phyloP scores from a whole-genome alignment of 2,888 invertebrate genomes.

The Hemistola chrysoprasaria region DNA sequence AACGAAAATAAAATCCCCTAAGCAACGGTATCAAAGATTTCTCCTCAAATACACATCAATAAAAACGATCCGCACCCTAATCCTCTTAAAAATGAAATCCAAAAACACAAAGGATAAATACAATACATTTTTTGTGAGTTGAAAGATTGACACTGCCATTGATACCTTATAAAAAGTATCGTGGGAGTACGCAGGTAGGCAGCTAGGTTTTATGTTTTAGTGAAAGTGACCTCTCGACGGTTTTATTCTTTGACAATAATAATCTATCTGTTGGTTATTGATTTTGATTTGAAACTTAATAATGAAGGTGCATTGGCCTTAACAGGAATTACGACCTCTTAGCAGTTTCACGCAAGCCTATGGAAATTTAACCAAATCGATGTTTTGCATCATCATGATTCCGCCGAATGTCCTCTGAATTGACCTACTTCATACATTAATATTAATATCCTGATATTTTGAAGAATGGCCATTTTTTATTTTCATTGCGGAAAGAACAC shows the following conservation, averaged over 20 bases:
- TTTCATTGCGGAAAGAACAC: too few species aligned
- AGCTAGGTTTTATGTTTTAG: slow-evolving; percentile 37
- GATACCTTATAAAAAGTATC: slow-evolving; percentile 42
- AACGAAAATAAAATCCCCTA: slow-evolving; percentile 12
- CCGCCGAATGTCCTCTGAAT: too few species aligned
- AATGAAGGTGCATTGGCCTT: too few species aligned
- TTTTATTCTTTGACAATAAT: slow-evolving; percentile 37
- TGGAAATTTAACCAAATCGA: too few species aligned
- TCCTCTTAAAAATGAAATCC: slow-evolving; percentile 59
- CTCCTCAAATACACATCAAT: slow-evolving; percentile 49
- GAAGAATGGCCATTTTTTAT: too few species aligned
- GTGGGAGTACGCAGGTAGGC: slow-evolving; percentile 50
- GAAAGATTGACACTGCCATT: slow-evolving; percentile 47
- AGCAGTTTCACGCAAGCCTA: too few species aligned
- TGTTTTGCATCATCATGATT: too few species aligned
- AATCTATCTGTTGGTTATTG: too few species aligned
- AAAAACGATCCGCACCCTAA: slow-evolving; percentile 48
- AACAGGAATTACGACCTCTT: too few species aligned
- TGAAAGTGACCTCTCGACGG: slow-evolving; percentile 37
- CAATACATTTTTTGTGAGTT: slow-evolving; percentile 32
- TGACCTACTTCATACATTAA: too few species aligned
- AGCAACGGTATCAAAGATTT: slow-evolving; percentile 43
- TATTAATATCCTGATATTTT: too few species aligned
- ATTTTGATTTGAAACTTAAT: too few species aligned
- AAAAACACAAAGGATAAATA: slow-evolving; percentile 45